These are phyloP conservation scores for Entelurus aequoreus DNA, from an alignment of 2,113 vertebrate genomes.

Conservation along the genomic window DNA sequence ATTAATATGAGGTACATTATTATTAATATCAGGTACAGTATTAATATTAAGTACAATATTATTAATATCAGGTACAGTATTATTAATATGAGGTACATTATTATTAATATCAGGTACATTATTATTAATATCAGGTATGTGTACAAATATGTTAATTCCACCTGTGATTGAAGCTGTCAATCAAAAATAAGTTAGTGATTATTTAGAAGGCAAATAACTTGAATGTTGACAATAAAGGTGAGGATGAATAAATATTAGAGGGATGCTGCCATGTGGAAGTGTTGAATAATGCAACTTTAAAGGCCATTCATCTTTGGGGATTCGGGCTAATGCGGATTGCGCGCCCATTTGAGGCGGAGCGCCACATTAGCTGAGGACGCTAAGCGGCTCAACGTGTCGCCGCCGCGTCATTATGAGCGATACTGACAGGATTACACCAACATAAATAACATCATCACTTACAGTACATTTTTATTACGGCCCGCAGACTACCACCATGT, in stretches of 20 bases:
- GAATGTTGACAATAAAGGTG: not conserved
- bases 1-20: no score
- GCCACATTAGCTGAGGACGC: not conserved
- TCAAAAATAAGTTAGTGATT: no score
- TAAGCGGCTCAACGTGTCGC: slow-evolving; percentile 8
- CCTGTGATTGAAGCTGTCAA: no score
- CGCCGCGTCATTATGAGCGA: not conserved
- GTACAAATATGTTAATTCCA: no score
- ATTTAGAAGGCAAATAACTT: no score
- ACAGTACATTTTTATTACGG: not conserved
- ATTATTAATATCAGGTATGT: no score
- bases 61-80: no score
- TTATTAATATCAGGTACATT: no score
- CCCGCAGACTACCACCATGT: no score
- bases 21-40: no score
- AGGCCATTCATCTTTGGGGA: slow-evolving; percentile 1
- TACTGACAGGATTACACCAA: slow-evolving; percentile 3
- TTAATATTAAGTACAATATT: no score
- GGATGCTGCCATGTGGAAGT: not conserved
- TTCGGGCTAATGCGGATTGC: slow-evolving; percentile 10
- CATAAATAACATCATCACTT: not conserved
- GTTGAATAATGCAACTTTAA: slow-evolving; percentile 13
- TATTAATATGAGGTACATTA: no score
- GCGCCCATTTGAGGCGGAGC: slow-evolving; percentile 9
- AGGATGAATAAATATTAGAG: not conserved